phyloP scores from a whole-genome alignment of 2,888 invertebrate species.

The Xiphydria camelus region DNA sequence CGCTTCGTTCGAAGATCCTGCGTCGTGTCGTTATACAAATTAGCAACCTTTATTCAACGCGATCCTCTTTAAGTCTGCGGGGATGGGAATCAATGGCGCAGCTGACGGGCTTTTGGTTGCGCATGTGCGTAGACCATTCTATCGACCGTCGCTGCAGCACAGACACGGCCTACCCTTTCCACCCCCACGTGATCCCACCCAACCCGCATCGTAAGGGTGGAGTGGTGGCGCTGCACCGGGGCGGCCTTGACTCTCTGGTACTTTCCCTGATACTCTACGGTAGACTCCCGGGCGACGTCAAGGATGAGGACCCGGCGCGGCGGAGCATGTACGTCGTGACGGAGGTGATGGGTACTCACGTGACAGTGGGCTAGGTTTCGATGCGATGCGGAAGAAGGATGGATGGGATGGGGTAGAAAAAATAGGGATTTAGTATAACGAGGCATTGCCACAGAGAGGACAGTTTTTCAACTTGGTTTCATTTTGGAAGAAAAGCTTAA shows the following conservation, averaged over 20 bases:
- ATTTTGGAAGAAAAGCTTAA: too few species aligned
- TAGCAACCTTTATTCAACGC: slow-evolving; percentile 44
- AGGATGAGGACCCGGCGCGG: too few species aligned
- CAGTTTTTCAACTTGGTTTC: too few species aligned
- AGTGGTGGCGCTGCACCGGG: slow-evolving; percentile 19
- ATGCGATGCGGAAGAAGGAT: too few species aligned
- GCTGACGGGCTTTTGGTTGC: slow-evolving; percentile 50
- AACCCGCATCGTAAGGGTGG: slow-evolving; percentile 13
- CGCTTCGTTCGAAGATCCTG: too few species aligned
- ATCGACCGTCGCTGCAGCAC: slow-evolving; percentile 54
- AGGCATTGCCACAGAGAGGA: too few species aligned
- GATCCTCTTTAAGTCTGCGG: slow-evolving; percentile 53
- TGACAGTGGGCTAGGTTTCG: too few species aligned
- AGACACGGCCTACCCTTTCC: slow-evolving; percentile 52
- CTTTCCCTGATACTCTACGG: slow-evolving; percentile 49
- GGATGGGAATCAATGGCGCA: slow-evolving; percentile 55
- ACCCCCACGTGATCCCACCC: slow-evolving; percentile 28
- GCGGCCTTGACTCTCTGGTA: slow-evolving; percentile 26
- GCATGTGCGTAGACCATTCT: slow-evolving; percentile 57
- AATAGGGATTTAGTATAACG: too few species aligned
- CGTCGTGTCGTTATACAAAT: slow-evolving; percentile 38
- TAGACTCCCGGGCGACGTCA: slow-evolving; percentile 43
- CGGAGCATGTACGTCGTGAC: too few species aligned
- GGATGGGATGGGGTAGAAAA: too few species aligned
- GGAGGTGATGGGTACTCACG: too few species aligned